phyloP scores from a whole-genome alignment of 2,797 vertebrate genomes.

The Mionectes olivaceus region DNA sequence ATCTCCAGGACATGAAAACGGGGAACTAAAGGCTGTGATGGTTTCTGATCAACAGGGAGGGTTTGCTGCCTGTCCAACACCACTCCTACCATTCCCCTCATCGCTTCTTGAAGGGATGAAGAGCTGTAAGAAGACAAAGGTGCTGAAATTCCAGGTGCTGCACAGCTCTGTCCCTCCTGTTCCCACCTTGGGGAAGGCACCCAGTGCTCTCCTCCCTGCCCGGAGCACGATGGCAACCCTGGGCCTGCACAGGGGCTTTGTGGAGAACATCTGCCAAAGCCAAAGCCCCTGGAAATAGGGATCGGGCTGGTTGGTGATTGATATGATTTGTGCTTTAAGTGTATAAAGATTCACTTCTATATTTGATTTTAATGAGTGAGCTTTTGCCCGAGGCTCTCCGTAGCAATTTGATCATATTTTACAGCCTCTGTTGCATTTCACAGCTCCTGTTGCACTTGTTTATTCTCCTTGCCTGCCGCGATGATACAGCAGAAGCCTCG shows the following conservation, averaged over 20 bases:
- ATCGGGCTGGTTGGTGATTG: no score
- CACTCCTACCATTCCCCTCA: background rate
- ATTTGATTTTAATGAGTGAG: background rate
- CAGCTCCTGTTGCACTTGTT: background rate
- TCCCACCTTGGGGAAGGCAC: background rate
- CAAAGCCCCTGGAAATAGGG: background rate
- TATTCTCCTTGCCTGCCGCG: rapidly evolving
- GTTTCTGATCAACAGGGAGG: background rate
- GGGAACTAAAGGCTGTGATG: rapidly evolving
- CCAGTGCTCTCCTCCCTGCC: background rate
- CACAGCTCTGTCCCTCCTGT: background rate
- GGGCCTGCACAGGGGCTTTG: background rate
- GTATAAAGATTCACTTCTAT: background rate
- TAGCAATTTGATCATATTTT: background rate
- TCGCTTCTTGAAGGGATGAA: rapidly evolving
- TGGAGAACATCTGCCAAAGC: background rate
- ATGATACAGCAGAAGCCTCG: background rate
- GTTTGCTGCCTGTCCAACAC: background rate
- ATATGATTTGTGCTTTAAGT: background rate
- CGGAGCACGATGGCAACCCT: background rate
- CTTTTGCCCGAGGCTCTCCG: background rate
- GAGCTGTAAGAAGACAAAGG: background rate
- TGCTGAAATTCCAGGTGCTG: background rate
- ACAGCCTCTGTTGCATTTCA: background rate
- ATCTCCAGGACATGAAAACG: rapidly evolving